Conservation (phyloP, 2,797 vertebrate species). For the Sorex maritimensis region DNA sequence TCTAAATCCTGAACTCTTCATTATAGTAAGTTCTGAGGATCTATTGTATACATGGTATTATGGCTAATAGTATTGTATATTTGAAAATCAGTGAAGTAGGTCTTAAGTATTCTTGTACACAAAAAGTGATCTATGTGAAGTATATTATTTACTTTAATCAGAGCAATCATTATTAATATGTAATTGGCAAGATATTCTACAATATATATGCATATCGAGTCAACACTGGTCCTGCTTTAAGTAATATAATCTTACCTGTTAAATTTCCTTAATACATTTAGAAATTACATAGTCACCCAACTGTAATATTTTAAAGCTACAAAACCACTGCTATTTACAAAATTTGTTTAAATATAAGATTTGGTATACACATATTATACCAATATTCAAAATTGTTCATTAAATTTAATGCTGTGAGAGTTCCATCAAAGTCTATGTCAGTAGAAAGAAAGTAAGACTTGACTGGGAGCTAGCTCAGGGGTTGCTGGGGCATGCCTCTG, state of each 20-base stretch:
- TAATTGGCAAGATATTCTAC: background rate
- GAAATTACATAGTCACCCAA: constrained; percentile 14
- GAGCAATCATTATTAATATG: background rate
- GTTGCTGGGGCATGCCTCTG: no score
- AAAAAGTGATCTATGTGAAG: background rate
- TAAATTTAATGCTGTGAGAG: no score
- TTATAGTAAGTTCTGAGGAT: background rate
- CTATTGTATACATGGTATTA: background rate
- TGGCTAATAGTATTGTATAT: background rate
- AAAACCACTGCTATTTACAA: background rate
- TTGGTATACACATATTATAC: no score
- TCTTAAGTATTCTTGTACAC: background rate
- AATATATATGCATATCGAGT: background rate
- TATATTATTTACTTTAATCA: background rate
- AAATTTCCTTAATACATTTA: background rate
- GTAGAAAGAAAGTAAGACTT: no score
- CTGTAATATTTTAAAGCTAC: constrained; percentile 16
- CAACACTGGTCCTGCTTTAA: background rate
- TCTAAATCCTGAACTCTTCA: background rate
- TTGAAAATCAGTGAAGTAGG: background rate
- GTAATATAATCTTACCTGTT: background rate
- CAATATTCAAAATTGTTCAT: no score
- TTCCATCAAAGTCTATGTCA: no score
- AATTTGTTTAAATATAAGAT: no score
- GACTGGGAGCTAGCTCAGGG: no score